Evolutionary conservation across 2,113 vertebrate genomes (phyloP).

Genomic region (Machaerirhynchus nigripectus): DNA sequence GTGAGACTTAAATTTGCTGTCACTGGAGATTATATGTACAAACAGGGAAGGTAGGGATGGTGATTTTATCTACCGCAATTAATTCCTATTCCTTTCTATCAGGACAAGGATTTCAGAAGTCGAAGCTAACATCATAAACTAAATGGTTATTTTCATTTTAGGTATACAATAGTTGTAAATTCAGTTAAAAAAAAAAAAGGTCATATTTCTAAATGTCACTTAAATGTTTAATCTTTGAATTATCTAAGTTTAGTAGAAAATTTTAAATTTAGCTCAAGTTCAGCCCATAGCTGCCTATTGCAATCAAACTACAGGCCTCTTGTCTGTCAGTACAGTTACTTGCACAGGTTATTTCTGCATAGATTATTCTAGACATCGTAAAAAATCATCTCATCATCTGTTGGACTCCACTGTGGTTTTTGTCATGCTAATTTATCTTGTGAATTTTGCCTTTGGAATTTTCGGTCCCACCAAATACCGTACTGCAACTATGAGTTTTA

Average conservation of each 20-base stretch:
- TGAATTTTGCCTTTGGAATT: not conserved
- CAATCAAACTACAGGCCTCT: not conserved
- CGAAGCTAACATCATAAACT: not conserved
- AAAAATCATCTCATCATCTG: not conserved
- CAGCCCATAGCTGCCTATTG: accelerated
- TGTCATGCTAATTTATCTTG: not conserved
- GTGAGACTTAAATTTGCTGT: not conserved
- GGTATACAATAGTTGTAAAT: not conserved
- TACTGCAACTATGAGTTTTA: not conserved
- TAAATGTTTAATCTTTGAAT: not conserved
- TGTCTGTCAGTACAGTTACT: not conserved
- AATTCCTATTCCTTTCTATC: not conserved
- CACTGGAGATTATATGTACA: not conserved
- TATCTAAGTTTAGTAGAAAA: not conserved
- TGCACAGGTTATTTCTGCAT: not conserved
- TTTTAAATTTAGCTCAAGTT: not conserved
- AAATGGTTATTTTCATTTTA: not conserved
- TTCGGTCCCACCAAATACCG: not conserved
- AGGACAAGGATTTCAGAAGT: not conserved
- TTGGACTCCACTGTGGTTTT: not conserved
- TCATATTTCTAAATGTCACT: not conserved
- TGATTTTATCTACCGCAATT: not conserved
- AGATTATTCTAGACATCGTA: not conserved
- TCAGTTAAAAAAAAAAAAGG: not conserved
- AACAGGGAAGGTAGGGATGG: not conserved